Conservation (phyloP, 2,113 vertebrate genomes). For the Daboia siamensis region DNA sequence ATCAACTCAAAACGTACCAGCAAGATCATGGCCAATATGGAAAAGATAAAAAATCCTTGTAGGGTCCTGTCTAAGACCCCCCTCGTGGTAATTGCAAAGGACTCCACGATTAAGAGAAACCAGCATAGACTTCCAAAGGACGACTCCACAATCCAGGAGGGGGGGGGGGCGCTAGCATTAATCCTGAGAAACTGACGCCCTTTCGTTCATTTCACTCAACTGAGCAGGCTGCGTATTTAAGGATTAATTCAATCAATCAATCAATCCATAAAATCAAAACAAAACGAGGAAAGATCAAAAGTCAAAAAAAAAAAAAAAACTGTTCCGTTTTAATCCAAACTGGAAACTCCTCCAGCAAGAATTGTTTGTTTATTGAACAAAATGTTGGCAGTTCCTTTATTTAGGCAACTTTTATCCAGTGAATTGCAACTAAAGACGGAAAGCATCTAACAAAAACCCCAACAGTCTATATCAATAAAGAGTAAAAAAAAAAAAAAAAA, state of each 20-base stretch:
- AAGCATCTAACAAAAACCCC: background rate
- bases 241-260: too few relatives aligned
- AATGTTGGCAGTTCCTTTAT: background rate
- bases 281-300: background rate
- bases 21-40: background rate
- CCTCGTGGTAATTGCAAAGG: background rate
- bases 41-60: background rate
- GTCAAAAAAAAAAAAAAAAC: too few relatives aligned
- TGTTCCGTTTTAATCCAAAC: background rate
- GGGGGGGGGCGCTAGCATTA: fast-evolving
- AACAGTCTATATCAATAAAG: background rate
- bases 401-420: background rate
- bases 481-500: background rate
- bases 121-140: background rate
- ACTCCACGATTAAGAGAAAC: background rate
- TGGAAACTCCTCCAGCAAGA: background rate
- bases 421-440: background rate
- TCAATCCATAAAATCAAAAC: too few relatives aligned
- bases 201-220: background rate
- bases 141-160: too few relatives aligned
- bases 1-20: background rate
- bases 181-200: background rate
- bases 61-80: background rate
- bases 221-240: background rate
- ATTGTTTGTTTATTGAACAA: background rate